Percentiles rank a stretch among this genome's conserved stretches.
These are phyloP conservation scores for Chauna torquata DNA, from an alignment of 2,113 vertebrate species.

Conservation along the genomic window DNA sequence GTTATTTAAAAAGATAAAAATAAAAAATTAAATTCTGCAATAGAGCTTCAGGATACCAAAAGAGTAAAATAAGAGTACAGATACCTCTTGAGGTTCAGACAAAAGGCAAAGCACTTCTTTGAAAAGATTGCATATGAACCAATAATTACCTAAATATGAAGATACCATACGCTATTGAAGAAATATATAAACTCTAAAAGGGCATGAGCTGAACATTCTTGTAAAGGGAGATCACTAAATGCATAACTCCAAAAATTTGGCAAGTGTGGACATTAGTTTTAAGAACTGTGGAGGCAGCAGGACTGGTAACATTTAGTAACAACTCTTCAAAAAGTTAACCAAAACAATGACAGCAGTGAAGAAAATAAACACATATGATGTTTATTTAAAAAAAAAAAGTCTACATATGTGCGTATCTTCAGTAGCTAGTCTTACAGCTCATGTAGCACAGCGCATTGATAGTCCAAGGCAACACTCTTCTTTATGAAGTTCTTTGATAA, in stretches of 20 bases:
- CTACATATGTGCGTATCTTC: neutral
- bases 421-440: neutral
- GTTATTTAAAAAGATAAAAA: neutral
- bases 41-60: neutral
- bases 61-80: neutral
- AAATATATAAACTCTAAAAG: neutral
- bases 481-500: neutral
- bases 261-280: neutral
- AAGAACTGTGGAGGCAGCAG: neutral
- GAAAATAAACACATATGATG: neutral
- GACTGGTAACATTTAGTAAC: neutral
- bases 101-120: neutral
- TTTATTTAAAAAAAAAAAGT: neutral
- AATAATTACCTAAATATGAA: neutral
- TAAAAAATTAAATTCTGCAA: neutral
- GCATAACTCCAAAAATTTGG: too few relatives aligned
- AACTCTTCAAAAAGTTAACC: neutral
- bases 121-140: neutral
- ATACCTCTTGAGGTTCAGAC: neutral
- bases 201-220: neutral
- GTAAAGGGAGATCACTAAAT: neutral
- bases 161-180: neutral
- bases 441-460: neutral
- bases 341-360: neutral
- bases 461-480: neutral